Base-by-base conservation (phyloP, 1,140 invertebrate genomes). In the Drosophila truncata region DNA sequence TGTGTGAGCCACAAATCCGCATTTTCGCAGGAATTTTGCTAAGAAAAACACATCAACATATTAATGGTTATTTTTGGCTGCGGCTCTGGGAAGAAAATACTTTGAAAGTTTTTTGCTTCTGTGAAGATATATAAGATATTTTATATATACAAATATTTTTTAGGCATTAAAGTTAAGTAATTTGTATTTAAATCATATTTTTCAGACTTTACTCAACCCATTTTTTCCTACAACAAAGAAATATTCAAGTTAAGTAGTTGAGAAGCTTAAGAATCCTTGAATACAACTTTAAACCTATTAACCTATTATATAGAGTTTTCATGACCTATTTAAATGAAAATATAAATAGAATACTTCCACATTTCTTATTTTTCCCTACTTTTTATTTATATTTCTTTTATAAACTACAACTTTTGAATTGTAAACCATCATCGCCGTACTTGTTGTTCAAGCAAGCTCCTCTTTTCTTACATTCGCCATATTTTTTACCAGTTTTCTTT, bases 381-480 rank as follows among this genome's bases (percentile, higher is more conserved):
- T 8, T 3, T 35, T 23, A 4, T 54, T 6, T 23, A 35, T 3
- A 54, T 33, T 54, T 35, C 18, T 10, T 16, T 35, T 20, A 37
- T 18, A 23, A 54, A 54, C 52, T 18, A 37, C 9, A 69, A 33
- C 37, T 67, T 47, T 54, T 42, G 59, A 57, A 37, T 50, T 63
- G 64, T 57, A 47, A 67, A 67, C 58, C 66, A 63, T 82, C 67
- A 82, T 73, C 47, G 50, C 20, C 16, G 37, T 62, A 58, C 46
- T 44, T 49, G 27, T 52, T 44, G 47, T 44, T 35, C 27, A 23
- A 4, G 25, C 55, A 18, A 54, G 62, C 67, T 73, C 33, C 66
- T 78, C 61, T 57, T 33, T 54, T 67, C 27, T 54, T 67, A 81
- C 78, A 71, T 14, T 70, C 37, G 49, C 66, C 66, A 18, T 37